Conservation (phyloP, 1,140 invertebrate genomes). For the Rhynchophorus ferrugineus region DNA sequence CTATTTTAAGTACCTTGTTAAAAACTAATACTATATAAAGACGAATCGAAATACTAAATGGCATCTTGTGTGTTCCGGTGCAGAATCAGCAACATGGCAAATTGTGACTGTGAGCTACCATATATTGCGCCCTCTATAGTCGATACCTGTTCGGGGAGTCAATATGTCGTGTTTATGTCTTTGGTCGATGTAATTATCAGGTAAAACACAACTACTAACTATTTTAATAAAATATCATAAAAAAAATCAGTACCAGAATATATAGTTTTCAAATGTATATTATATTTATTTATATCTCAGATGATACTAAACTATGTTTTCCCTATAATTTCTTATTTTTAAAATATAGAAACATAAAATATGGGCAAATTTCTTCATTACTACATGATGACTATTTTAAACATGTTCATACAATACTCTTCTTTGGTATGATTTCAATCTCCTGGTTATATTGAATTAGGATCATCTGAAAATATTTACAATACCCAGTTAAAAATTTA, state of each 20-base stretch:
- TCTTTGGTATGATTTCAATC: no score
- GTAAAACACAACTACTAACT: conserved; percentile 2
- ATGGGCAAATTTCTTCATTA: neutral
- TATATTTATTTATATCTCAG: neutral
- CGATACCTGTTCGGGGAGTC: conserved; percentile 7
- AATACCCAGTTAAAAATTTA: no score
- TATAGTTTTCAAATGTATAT: neutral
- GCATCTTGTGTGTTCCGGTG: no score
- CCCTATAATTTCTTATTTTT: neutral
- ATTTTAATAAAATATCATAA: neutral
- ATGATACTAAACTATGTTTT: no score
- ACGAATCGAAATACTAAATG: no score
- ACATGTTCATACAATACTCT: no score
- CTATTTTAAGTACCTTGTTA: no score
- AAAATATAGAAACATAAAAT: neutral
- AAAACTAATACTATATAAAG: no score
- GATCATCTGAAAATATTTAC: no score
- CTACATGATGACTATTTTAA: neutral
- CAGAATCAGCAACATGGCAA: no score
- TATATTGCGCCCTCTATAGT: conserved; percentile 1
- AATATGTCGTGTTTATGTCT: conserved; percentile 5
- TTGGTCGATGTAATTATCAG: conserved; percentile 6
- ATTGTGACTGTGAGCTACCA: conserved; percentile 1
- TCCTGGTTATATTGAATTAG: no score
- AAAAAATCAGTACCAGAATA: neutral